A percentile compares a stretch with the other conserved stretches of the same genome.
phyloP scores from a whole-genome alignment of 2,113 vertebrate genomes.

The Acinonyx jubatus region DNA sequence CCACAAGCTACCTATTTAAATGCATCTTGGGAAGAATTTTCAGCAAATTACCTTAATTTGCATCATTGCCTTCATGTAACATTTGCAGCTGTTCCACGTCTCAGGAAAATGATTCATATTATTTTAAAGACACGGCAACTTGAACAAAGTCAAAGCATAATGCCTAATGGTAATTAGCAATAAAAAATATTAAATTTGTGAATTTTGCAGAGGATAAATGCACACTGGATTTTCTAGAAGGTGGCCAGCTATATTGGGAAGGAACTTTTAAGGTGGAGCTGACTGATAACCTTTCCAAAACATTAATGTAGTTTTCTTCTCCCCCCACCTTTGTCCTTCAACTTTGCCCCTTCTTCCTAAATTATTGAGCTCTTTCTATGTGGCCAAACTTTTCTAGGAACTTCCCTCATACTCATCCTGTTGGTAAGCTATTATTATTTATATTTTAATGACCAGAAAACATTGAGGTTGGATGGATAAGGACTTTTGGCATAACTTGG shows the following conservation, averaged over 20 bases:
- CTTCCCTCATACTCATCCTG: not conserved
- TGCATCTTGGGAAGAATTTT: slow-evolving; percentile 62
- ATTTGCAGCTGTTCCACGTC: slow-evolving; percentile 65
- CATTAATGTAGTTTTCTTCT: not conserved
- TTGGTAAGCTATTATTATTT: slow-evolving; percentile 22
- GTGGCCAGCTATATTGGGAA: not conserved
- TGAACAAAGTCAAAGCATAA: slow-evolving; percentile 67
- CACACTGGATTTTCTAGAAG: slow-evolving; percentile 19
- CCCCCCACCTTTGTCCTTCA: not conserved
- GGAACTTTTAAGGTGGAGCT: slow-evolving; percentile 10
- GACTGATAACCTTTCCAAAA: not conserved
- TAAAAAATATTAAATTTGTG: slow-evolving; percentile 54
- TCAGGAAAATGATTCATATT: slow-evolving; percentile 72
- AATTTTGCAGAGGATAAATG: slow-evolving; percentile 32
- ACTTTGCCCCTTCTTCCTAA: not conserved
- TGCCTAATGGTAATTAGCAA: slow-evolving; percentile 55
- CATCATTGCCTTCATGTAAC: slow-evolving; percentile 65
- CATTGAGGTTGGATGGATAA: not conserved
- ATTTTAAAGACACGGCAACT: slow-evolving; percentile 67
- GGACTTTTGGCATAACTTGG: not conserved
- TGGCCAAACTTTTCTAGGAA: slow-evolving; percentile 26
- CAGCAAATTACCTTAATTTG: slow-evolving; percentile 76
- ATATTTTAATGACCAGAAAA: slow-evolving; percentile 55
- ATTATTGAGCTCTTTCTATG: not conserved
- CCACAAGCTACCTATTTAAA: slow-evolving; percentile 55